A percentile compares a stretch with the other conserved stretches of the same genome.
Conservation (phyloP, 2,113 vertebrate genomes). For the Actinemys pallida region DNA sequence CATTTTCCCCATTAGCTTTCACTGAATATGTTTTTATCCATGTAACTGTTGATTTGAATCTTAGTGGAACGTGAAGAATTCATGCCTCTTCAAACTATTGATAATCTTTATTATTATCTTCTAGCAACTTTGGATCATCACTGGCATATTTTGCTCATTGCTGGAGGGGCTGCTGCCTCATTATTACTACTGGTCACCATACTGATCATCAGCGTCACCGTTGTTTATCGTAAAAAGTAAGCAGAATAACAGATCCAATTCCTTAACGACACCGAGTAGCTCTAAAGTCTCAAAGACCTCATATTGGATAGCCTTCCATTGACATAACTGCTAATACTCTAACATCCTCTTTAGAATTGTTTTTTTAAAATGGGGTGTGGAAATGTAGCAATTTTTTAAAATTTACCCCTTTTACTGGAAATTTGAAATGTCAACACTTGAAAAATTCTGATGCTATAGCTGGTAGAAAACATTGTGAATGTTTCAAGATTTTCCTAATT, state of each 20-base stretch:
- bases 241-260: neutral
- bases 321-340: neutral
- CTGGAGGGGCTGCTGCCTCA: conserved; percentile 26
- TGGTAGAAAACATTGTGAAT: neutral
- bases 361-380: neutral
- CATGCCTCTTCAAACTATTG: neutral
- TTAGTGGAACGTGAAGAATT: neutral
- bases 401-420: fast-evolving
- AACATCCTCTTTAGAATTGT: neutral
- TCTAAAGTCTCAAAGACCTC: neutral
- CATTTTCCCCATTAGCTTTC: neutral
- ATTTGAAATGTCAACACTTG: neutral
- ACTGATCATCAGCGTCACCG: neutral
- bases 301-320: neutral
- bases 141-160: neutral
- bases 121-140: conserved; percentile 4
- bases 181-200: neutral
- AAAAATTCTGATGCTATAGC: neutral
- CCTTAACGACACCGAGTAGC: neutral
- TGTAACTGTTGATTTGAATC: neutral
- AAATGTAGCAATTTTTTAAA: fast-evolving
- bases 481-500: neutral
- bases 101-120: conserved; percentile 15
- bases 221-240: conserved; percentile 7
- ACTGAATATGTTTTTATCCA: neutral